Evolutionary conservation across 2,113 vertebrate genomes (phyloP).

Genomic region (Neodon shergylaensis): DNA sequence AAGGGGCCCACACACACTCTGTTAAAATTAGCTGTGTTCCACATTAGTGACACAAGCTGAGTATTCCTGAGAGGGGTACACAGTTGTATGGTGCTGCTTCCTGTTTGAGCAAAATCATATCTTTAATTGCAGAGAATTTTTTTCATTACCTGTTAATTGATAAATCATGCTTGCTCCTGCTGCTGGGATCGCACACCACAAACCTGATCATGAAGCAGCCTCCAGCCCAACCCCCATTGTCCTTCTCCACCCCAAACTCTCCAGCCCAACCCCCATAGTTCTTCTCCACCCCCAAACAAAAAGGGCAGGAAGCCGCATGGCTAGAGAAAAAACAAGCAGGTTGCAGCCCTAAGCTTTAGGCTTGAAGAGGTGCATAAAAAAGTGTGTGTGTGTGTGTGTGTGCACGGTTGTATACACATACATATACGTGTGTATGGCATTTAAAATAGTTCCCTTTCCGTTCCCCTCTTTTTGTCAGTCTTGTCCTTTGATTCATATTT

Average conservation of each 20-base stretch:
- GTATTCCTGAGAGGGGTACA: conserved; percentile 90
- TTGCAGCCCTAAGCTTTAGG: conserved; percentile 65
- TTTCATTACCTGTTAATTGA: conserved; percentile 99
- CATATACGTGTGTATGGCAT: neutral
- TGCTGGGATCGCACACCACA: conserved; percentile 72
- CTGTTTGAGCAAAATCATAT: conserved; percentile 94
- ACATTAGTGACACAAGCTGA: conserved; percentile 90
- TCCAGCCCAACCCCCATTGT: conserved; percentile 58
- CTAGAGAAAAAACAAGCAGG: conserved; percentile 61
- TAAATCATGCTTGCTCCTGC: conserved; percentile 90
- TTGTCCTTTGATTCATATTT: conserved; percentile 87
- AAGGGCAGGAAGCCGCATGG: conserved; percentile 17
- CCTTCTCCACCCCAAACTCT: conserved; percentile 31
- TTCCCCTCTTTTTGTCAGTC: conserved; percentile 83
- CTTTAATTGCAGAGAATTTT: conserved; percentile 97
- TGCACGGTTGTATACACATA: neutral
- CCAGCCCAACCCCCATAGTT: conserved; percentile 54
- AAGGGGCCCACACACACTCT: conserved; percentile 87
- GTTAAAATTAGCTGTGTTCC: conserved; percentile 94
- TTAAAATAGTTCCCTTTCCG: conserved; percentile 9
- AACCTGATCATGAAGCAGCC: conserved; percentile 67
- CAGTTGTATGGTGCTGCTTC: conserved; percentile 92
- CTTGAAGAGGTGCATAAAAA: conserved; percentile 72
- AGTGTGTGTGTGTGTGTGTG: neutral
- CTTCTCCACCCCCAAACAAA: conserved; percentile 14